Evolutionary conservation across 2,888 invertebrate species (phyloP).

Genomic region (Nasonovia ribisnigri): DNA sequence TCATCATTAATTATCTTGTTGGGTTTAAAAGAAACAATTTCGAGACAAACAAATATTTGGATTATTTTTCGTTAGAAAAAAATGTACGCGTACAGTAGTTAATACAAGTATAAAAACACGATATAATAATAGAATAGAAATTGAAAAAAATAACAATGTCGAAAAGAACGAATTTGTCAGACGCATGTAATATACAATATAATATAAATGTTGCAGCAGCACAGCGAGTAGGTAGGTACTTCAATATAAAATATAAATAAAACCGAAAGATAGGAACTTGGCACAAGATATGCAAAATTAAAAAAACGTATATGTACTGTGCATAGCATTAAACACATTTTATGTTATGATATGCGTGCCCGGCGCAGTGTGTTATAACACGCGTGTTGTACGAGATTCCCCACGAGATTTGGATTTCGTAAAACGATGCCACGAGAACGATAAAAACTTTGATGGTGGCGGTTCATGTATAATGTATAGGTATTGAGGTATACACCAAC

Average conservation of each 20-base stretch:
- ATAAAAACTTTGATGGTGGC: neutral
- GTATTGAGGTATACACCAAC: neutral
- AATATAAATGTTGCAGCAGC: neutral
- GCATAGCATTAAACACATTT: neutral
- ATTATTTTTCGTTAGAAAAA: neutral
- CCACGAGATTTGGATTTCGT: neutral
- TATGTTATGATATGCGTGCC: neutral
- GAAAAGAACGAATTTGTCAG: neutral
- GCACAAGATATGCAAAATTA: neutral
- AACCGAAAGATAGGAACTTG: constrained; percentile 5
- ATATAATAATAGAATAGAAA: neutral
- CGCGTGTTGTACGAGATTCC: neutral
- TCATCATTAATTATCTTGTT: neutral
- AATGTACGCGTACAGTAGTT: neutral
- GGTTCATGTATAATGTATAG: neutral
- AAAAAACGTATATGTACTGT: neutral
- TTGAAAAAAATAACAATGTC: neutral
- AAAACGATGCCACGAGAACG: neutral
- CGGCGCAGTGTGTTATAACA: neutral
- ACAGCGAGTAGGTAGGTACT: neutral
- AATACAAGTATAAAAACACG: neutral
- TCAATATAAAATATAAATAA: constrained; percentile 16
- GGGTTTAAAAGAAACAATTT: neutral
- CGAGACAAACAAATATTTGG: neutral
- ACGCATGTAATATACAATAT: neutral